Evolutionary conservation across 30 jellyfish, hydroid and myxozoan species (phyloP).

Genomic region (Hydra vulgaris): DNA sequence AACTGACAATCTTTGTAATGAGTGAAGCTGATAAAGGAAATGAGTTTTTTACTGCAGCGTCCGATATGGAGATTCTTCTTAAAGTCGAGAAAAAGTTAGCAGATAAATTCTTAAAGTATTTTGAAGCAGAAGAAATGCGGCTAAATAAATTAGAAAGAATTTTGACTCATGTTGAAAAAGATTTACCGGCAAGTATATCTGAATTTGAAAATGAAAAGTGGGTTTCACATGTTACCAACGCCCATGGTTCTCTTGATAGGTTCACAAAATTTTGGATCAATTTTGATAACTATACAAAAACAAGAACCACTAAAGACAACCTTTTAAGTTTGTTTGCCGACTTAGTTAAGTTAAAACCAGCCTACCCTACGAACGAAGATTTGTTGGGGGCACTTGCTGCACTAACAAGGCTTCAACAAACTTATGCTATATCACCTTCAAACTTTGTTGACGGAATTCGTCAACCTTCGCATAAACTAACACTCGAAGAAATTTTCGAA

Average conservation of each 20-base stretch:
- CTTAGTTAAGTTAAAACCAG: constrained; percentile 2
- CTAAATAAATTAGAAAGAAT: constrained; percentile 39
- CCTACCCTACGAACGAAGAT: constrained; percentile 67
- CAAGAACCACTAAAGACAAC: constrained; percentile 2
- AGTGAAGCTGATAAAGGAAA: neutral
- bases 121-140: constrained; percentile 41
- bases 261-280: constrained; percentile 56
- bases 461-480: constrained; percentile 54
- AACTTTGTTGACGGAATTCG: constrained; percentile 75
- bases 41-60: constrained; percentile 53
- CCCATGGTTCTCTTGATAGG: constrained; percentile 40
- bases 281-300: constrained; percentile 10
- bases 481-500: constrained; percentile 78
- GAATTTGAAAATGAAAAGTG: neutral
- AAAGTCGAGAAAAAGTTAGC: constrained; percentile 51
- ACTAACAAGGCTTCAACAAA: constrained; percentile 64
- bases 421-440: constrained; percentile 53
- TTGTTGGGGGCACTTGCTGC: constrained; percentile 74
- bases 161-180: constrained; percentile 29
- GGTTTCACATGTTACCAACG: constrained; percentile 38
- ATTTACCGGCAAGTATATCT: constrained; percentile 5
- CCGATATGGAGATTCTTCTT: constrained; percentile 58
- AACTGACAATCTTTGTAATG: neutral
- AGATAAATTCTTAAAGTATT: constrained; percentile 20
- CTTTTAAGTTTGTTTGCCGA: constrained; percentile 11